Conservation (phyloP, 2,888 invertebrate genomes). For the Spodoptera littoralis region DNA sequence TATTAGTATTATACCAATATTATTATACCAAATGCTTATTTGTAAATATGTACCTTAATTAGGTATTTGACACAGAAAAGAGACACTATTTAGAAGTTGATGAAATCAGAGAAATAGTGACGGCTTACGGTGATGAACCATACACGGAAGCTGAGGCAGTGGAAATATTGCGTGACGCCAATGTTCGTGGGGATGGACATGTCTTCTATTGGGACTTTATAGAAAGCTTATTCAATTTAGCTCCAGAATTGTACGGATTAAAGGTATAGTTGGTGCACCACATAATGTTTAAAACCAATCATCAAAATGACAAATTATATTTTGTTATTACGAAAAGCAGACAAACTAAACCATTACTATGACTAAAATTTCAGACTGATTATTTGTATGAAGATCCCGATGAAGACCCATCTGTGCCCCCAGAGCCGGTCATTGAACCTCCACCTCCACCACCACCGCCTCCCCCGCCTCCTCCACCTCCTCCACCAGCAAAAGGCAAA, state of each 20-base stretch:
- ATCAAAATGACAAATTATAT: too few relatives aligned
- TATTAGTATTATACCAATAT: too few relatives aligned
- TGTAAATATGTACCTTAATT: neutral
- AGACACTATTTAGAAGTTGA: conserved; percentile 75
- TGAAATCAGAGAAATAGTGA: conserved; percentile 71
- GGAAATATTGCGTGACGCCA: conserved; percentile 79
- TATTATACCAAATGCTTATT: too few relatives aligned
- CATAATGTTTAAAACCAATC: too few relatives aligned
- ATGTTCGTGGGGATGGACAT: conserved; percentile 79
- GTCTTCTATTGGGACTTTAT: conserved; percentile 77
- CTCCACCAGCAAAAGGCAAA: conserved; percentile 39
- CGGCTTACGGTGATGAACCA: conserved; percentile 68
- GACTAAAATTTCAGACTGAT: conserved; percentile 63
- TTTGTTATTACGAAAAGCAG: too few relatives aligned
- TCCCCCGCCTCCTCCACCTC: conserved; percentile 46
- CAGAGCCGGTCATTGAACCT: conserved; percentile 48
- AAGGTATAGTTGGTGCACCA: conserved; percentile 61
- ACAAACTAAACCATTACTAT: too few relatives aligned
- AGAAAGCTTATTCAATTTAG: conserved; percentile 75
- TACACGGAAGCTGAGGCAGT: conserved; percentile 69
- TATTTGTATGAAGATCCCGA: conserved; percentile 78
- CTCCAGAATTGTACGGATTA: conserved; percentile 76
- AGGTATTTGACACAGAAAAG: conserved; percentile 83
- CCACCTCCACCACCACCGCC: conserved; percentile 47
- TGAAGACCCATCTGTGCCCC: conserved; percentile 80